Conservation (phyloP, 2,113 vertebrate species). For the Pterocles burchelli region DNA sequence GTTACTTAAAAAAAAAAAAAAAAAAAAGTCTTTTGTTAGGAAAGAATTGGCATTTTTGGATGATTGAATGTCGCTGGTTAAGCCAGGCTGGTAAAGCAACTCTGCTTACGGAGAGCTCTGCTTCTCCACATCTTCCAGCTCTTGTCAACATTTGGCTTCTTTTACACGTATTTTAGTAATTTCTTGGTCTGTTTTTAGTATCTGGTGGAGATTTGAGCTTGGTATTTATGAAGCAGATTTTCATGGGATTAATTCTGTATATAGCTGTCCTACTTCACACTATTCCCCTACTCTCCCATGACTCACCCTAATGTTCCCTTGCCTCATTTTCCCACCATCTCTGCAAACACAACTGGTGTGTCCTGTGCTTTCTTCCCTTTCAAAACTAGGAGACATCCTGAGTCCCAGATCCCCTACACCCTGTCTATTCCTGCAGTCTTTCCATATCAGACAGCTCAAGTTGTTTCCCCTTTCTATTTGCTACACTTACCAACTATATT, state of each 20-base stretch:
- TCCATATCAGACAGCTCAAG: not conserved
- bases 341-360: not conserved
- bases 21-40: not conserved
- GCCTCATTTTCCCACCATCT: not conserved
- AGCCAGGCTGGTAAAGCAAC: not conserved
- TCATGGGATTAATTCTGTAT: not conserved
- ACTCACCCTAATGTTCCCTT: not conserved
- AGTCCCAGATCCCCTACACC: not conserved
- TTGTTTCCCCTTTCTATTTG: not conserved
- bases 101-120: not conserved
- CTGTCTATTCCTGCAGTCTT: not conserved
- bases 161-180: not conserved
- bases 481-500: not conserved
- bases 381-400: not conserved
- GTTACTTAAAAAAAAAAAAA: not conserved
- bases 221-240: not conserved
- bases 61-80: not conserved
- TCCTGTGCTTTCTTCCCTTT: not conserved
- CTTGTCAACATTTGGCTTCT: not conserved
- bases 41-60: not conserved
- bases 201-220: not conserved
- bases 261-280: not conserved
- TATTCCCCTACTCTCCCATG: not conserved
- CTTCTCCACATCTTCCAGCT: not conserved
- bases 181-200: not conserved